These are phyloP conservation scores for Pseudomugil tenellus DNA, from an alignment of 2,797 vertebrate species.

Conservation along the genomic window DNA sequence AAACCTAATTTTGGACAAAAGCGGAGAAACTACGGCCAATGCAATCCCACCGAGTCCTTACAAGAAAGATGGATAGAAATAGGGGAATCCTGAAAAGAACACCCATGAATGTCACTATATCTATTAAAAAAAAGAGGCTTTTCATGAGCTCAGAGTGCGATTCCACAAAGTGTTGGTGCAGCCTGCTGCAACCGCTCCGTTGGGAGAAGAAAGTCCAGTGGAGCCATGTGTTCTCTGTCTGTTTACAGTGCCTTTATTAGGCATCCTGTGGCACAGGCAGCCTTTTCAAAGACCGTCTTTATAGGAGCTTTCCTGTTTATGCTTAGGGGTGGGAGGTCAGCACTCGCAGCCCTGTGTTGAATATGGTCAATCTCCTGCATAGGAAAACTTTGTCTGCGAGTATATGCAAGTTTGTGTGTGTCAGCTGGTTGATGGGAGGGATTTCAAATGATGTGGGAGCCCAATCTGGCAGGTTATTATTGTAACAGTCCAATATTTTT, in stretches of 20 bases:
- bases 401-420: constrained; percentile 35
- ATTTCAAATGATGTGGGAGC: constrained; percentile 47
- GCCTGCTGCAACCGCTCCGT: constrained; percentile 60
- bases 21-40: not conserved
- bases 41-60: not conserved
- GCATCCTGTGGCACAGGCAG: constrained; percentile 79
- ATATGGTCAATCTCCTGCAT: constrained; percentile 71
- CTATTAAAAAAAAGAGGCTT: constrained; percentile 52
- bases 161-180: constrained; percentile 59
- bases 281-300: constrained; percentile 81
- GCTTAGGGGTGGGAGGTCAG: constrained; percentile 78
- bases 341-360: constrained; percentile 72
- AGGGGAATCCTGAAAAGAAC: constrained; percentile 34
- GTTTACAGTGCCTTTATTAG: constrained; percentile 83
- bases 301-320: constrained; percentile 83
- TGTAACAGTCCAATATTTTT: constrained; percentile 33
- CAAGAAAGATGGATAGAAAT: constrained; percentile 3
- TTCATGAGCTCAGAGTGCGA: constrained; percentile 59
- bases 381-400: constrained; percentile 63
- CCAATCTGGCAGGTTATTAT: constrained; percentile 57
- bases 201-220: constrained; percentile 65
- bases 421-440: constrained; percentile 45
- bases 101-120: constrained; percentile 44
- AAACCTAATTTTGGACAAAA: constrained; percentile 5
- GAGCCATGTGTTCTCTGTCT: constrained; percentile 78